Conservation (phyloP, 1,140 invertebrate genomes). For the Hylaeus anthracinus region DNA sequence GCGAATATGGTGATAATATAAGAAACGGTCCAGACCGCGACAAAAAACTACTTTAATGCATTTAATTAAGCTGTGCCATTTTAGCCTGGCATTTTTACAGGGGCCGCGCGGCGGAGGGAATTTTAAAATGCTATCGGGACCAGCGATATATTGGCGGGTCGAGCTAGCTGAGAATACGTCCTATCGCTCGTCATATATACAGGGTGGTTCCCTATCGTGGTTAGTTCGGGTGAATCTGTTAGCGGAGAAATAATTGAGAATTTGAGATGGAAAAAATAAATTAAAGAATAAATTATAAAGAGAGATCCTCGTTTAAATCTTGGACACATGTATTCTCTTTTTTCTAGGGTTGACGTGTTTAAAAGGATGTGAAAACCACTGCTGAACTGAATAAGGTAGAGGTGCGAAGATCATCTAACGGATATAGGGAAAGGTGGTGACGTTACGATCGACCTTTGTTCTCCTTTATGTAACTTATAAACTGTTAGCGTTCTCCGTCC, state of each 20-base stretch:
- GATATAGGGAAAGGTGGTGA: conserved; percentile 19
- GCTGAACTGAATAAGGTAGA: too few relatives aligned
- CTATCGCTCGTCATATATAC: not conserved
- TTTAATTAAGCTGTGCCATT: conserved; percentile 46
- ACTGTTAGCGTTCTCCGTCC: conserved; percentile 31
- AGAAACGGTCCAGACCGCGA: conserved; percentile 18
- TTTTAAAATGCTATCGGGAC: conserved; percentile 29
- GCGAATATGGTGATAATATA: conserved; percentile 52
- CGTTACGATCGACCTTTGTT: conserved; percentile 30
- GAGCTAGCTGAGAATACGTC: conserved; percentile 1
- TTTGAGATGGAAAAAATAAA: too few relatives aligned
- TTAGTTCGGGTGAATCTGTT: too few relatives aligned
- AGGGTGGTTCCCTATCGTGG: too few relatives aligned
- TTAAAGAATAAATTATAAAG: too few relatives aligned
- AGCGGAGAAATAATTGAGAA: too few relatives aligned
- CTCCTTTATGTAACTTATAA: conserved; percentile 35
- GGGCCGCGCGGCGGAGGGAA: conserved; percentile 18
- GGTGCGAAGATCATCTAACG: not conserved
- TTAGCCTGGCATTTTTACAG: conserved; percentile 42
- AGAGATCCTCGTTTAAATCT: too few relatives aligned
- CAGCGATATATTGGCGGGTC: conserved; percentile 9
- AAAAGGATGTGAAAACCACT: too few relatives aligned
- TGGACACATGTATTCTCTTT: too few relatives aligned
- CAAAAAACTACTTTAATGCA: conserved; percentile 50
- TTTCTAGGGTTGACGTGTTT: too few relatives aligned